Conservation (phyloP, 2,113 vertebrate genomes). For the Phasianus colchicus region DNA sequence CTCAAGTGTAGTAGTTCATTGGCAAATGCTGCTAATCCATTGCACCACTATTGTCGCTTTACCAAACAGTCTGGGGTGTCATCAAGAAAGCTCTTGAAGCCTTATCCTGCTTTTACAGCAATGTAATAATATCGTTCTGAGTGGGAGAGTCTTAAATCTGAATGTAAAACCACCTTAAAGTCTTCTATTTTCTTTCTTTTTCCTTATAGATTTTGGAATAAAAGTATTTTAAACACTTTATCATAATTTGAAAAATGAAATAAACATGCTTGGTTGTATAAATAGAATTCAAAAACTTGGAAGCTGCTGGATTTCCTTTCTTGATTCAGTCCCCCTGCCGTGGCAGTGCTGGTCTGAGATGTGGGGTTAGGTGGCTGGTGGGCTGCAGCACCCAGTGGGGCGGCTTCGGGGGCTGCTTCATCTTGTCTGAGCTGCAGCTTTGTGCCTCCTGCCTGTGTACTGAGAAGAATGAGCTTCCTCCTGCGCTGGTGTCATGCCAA, state of each 20-base stretch:
- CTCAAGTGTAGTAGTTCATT: neutral
- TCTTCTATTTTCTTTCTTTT: slow-evolving; percentile 10
- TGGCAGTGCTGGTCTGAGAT: neutral
- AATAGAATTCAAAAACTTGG: neutral
- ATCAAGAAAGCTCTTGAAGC: neutral
- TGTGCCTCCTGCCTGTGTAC: neutral
- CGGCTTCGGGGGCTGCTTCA: neutral
- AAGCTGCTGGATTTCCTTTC: neutral
- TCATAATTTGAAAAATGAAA: neutral
- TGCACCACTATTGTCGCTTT: neutral
- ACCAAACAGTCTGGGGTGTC: neutral
- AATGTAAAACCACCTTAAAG: slow-evolving; percentile 46
- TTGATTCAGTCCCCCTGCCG: neutral
- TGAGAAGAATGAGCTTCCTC: neutral
- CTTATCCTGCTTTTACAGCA: neutral
- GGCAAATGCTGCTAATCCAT: neutral
- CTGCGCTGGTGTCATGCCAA: fast-evolving
- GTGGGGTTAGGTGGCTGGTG: neutral
- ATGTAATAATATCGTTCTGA: slow-evolving; percentile 38
- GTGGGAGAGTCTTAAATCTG: slow-evolving; percentile 56
- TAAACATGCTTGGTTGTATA: neutral
- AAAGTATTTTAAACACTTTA: neutral
- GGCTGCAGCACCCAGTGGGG: neutral
- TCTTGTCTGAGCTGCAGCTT: neutral
- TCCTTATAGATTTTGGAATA: slow-evolving; percentile 8